These are phyloP conservation scores for Drosophila ustulata DNA, from an alignment of 2,888 invertebrate species.

Conservation along the genomic window DNA sequence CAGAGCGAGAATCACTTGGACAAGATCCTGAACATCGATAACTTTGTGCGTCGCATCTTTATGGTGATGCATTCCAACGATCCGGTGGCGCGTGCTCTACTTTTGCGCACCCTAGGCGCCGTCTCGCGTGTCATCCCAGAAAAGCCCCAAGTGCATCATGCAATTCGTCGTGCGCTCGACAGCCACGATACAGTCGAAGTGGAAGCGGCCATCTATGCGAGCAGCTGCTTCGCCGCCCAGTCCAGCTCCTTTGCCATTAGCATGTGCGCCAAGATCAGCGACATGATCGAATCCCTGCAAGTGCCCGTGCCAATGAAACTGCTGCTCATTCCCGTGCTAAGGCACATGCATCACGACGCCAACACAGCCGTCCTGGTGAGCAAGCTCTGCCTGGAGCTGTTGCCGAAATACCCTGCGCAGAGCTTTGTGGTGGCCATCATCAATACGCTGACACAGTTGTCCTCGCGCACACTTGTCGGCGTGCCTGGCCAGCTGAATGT, in stretches of 20 bases:
- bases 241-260: slow-evolving; percentile 98
- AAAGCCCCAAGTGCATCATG: slow-evolving; percentile 97
- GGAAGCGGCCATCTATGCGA: slow-evolving; percentile 97
- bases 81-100: slow-evolving; percentile 96
- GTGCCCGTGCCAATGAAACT: slow-evolving; percentile 97
- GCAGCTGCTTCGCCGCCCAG: slow-evolving; percentile 96
- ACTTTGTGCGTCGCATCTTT: slow-evolving; percentile 95
- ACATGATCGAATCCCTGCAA: slow-evolving; percentile 97
- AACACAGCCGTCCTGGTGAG: slow-evolving; percentile 89
- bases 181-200: slow-evolving; percentile 98
- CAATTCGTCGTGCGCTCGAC: slow-evolving; percentile 95
- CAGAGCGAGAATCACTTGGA: slow-evolving; percentile 98
- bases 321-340: slow-evolving; percentile 94
- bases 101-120: slow-evolving; percentile 93
- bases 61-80: slow-evolving; percentile 99
- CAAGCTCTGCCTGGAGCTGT: slow-evolving; percentile 89
- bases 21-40: slow-evolving; percentile 97
- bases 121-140: slow-evolving; percentile 97
- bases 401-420: slow-evolving; percentile 92
- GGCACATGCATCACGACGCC: slow-evolving; percentile 95
- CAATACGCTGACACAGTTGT: slow-evolving; percentile 94
- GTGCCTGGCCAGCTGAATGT: slow-evolving; percentile 93
- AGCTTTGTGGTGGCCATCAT: slow-evolving; percentile 93
- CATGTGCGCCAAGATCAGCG: slow-evolving; percentile 97
- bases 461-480: slow-evolving; percentile 94